phyloP scores from a whole-genome alignment of 2,113 vertebrate genomes.

The Zapus hudsonius region DNA sequence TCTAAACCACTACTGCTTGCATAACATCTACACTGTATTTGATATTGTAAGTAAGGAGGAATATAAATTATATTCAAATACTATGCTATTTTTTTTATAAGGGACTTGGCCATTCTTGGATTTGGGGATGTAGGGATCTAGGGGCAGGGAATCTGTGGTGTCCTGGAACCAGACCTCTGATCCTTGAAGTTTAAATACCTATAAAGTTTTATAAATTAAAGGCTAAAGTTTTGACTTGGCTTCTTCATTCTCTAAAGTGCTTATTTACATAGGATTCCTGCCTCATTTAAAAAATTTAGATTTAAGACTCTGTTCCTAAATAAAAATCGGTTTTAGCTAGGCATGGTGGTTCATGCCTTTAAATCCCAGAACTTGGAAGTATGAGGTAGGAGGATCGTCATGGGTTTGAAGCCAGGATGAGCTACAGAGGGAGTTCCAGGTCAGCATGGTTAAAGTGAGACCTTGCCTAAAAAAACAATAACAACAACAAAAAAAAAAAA shows the following conservation, averaged over 20 bases:
- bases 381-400: no score
- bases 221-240: not conserved
- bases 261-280: not conserved
- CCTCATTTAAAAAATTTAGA: not conserved
- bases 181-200: not conserved
- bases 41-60: not conserved
- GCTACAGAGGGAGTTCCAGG: no score
- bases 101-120: not conserved
- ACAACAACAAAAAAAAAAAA: not conserved
- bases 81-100: not conserved
- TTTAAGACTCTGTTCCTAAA: slow-evolving; percentile 45
- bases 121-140: not conserved
- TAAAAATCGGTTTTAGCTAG: not conserved
- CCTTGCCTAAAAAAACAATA: no score
- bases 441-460: no score
- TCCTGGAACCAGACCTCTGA: not conserved
- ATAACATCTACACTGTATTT: not conserved
- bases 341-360: no score
- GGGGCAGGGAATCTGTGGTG: not conserved
- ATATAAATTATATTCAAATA: not conserved
- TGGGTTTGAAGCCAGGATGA: no score
- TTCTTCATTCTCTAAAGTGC: slow-evolving; percentile 9
- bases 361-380: no score
- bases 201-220: slow-evolving; percentile 31
- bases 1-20: not conserved